A percentile compares a stretch with the other conserved stretches of the same genome.
phyloP scores from a whole-genome alignment of 2,888 invertebrate genomes.

The Dryomyza anilis region DNA sequence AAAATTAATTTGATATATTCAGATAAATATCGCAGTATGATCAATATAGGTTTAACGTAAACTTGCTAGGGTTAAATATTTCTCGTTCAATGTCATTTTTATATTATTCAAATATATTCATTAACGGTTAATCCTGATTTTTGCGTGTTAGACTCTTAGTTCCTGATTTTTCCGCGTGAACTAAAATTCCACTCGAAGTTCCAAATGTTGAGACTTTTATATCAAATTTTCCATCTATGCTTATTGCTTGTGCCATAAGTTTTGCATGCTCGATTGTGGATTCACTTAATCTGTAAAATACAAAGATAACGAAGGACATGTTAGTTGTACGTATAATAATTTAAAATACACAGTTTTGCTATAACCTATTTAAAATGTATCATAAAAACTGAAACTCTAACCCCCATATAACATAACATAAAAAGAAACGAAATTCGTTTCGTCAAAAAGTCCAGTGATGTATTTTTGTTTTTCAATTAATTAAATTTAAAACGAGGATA shows the following conservation, averaged over 20 bases:
- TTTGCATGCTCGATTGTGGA: conserved; percentile 52
- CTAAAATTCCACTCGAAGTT: conserved; percentile 50
- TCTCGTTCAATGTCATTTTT: not conserved
- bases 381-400: not conserved
- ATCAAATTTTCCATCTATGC: conserved; percentile 52
- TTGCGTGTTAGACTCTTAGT: conserved; percentile 49
- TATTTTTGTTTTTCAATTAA: no score
- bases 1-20: no score
- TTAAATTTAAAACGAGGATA: no score
- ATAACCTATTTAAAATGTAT: not conserved
- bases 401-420: not conserved
- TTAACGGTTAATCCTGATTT: conserved; percentile 37
- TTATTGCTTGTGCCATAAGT: conserved; percentile 51
- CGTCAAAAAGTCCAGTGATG: not conserved
- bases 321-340: not conserved
- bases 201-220: conserved; percentile 53
- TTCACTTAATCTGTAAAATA: conserved; percentile 46
- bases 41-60: no score
- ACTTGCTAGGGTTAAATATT: no score
- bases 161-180: conserved; percentile 51
- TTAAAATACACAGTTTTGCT: not conserved
- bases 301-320: conserved; percentile 10
- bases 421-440: not conserved
- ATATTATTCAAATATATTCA: not conserved
- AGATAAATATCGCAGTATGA: no score